Evolutionary conservation across 2,888 invertebrate species (phyloP).

Genomic region (Zygothrica quintamaculata): DNA sequence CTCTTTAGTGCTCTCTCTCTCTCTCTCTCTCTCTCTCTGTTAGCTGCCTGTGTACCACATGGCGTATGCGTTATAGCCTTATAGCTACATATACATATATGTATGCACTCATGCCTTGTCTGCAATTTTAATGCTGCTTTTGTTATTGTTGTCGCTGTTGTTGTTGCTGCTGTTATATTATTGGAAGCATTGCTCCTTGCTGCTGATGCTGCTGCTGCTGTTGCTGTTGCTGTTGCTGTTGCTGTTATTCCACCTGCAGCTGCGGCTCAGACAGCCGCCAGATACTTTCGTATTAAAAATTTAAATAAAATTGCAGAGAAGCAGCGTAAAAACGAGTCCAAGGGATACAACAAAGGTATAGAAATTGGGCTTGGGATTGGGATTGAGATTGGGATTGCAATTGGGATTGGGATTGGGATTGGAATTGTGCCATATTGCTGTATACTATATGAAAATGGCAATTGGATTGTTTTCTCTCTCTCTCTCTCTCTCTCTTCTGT

Average conservation of each 20-base stretch:
- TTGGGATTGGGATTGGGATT: constrained; percentile 10
- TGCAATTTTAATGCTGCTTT: constrained; percentile 69
- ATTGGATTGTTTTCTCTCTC: constrained; percentile 25
- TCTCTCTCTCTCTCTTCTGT: not conserved
- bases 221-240: constrained; percentile 17
- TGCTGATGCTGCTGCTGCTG: constrained; percentile 3
- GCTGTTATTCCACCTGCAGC: constrained; percentile 67
- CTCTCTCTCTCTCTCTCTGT: constrained; percentile 18
- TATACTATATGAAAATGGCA: constrained; percentile 35
- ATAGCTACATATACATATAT: constrained; percentile 40
- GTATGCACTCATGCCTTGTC: constrained; percentile 55
- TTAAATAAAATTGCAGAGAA: constrained; percentile 71
- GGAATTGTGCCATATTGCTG: no score
- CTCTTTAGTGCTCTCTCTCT: constrained; percentile 10
- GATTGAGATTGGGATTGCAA: constrained; percentile 12
- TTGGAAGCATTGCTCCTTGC: constrained; percentile 31
- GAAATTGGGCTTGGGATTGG: constrained; percentile 15
- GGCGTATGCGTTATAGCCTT: constrained; percentile 69
- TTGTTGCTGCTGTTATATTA: constrained; percentile 19
- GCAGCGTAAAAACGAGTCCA: constrained; percentile 32
- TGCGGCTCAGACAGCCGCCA: constrained; percentile 63
- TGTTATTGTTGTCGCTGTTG: constrained; percentile 26
- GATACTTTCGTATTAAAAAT: constrained; percentile 74
- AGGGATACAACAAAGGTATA: no score
- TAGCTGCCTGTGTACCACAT: constrained; percentile 52